Percentiles rank a stretch among this genome's conserved stretches.
phyloP scores from a whole-genome alignment of 2,888 invertebrate species.

The Calameuta pallipes region DNA sequence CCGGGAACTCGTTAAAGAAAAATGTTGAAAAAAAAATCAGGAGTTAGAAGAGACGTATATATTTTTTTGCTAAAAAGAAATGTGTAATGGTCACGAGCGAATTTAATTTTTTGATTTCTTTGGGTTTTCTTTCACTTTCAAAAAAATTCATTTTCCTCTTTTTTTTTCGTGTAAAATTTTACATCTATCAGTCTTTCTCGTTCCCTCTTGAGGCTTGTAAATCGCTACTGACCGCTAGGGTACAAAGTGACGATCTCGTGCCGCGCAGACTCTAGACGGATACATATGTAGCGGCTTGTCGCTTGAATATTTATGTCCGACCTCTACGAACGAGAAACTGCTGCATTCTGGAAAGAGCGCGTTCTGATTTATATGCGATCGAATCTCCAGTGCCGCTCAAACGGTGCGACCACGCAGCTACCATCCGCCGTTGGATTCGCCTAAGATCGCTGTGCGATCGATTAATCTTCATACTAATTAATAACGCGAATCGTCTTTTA shows the following conservation, averaged over 20 bases:
- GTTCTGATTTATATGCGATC: conserved; percentile 58
- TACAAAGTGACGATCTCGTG: conserved; percentile 20
- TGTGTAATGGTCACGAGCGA: not conserved
- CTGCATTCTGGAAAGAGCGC: conserved; percentile 50
- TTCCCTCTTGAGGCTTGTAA: conserved; percentile 1
- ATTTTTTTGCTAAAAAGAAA: not conserved
- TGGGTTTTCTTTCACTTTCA: conserved; percentile 9
- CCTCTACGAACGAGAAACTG: conserved; percentile 48
- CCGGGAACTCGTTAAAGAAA: not conserved
- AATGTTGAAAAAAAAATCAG: not conserved
- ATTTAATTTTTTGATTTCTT: not conserved
- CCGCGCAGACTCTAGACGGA: conserved; percentile 37
- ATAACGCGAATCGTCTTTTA: not conserved
- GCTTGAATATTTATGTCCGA: conserved; percentile 57
- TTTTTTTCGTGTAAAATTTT: conserved; percentile 6
- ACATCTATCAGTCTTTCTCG: not conserved
- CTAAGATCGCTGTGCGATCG: not conserved
- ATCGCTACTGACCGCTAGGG: not conserved
- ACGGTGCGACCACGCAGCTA: not conserved
- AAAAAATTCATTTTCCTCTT: conserved; percentile 1
- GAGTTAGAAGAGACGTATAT: not conserved
- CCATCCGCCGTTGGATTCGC: not conserved
- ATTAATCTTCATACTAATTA: not conserved
- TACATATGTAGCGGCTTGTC: conserved; percentile 52
- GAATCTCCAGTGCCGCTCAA: conserved; percentile 34